phyloP scores from a whole-genome alignment of 2,888 invertebrate genomes.

The Dolichopus griseipennis region DNA sequence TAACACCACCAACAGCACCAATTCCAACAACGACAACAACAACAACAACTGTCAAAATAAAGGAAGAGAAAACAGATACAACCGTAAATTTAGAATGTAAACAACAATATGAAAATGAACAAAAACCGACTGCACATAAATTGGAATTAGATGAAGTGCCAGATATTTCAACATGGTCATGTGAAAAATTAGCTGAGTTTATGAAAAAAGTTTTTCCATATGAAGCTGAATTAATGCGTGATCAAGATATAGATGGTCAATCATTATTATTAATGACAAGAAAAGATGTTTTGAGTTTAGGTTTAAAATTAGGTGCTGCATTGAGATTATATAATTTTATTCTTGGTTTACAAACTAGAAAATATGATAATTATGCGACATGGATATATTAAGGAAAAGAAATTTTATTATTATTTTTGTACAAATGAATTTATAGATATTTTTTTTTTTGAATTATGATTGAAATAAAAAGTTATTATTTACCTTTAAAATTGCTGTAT shows the following conservation, averaged over 20 bases:
- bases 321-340: constrained; percentile 75
- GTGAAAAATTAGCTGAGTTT: constrained; percentile 72
- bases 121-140: constrained; percentile 10
- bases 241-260: constrained; percentile 88
- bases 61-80: constrained; percentile 8
- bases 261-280: constrained; percentile 76
- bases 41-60: neutral
- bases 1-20: neutral
- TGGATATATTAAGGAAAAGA: constrained; percentile 16
- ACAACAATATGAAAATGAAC: constrained; percentile 18
- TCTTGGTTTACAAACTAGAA: constrained; percentile 64
- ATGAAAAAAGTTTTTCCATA: constrained; percentile 68
- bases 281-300: constrained; percentile 71
- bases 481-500: no score
- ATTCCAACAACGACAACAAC: neutral
- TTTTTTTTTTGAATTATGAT: no score
- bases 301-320: constrained; percentile 79
- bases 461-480: no score
- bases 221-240: constrained; percentile 70
- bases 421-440: neutral
- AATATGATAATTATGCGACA: constrained; percentile 8
- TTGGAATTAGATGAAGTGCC: constrained; percentile 46
- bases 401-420: neutral
- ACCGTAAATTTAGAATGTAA: constrained; percentile 12
- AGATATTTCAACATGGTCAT: constrained; percentile 72